Evolutionary conservation across 2,113 vertebrate species (phyloP), one percentile per base, ranked within the genome.

Genomic region (Dolichallabes microphthalmus): DNA sequence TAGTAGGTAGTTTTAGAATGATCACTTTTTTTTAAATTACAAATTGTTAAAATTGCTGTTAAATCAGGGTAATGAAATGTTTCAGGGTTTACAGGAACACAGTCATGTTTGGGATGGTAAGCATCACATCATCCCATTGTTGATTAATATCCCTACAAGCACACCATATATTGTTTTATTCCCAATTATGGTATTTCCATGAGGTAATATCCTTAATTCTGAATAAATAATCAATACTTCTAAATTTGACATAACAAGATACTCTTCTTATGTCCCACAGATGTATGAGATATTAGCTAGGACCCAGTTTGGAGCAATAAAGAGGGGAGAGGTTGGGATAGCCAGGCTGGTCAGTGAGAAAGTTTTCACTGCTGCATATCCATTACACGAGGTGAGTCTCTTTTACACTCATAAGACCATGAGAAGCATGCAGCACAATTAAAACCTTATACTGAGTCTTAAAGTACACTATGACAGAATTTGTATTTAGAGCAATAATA

Each of bases 221-320:
- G 69, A 73, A 10, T 35, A 35, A 73, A 4, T 20, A 39, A 45
- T 45, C 25, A 39, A 17, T 71, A 9, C 68, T 39, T 22, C 32
- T 39, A 9, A 39, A 27, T 9, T 25, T 75, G 22, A 53, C 52
- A 57, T 11, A 77, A 57, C 39, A 63, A 80, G 22, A 27, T 27
- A 2, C 3, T 78, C n/a, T 74, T 6, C 17, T 55, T 9, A 7
- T 85, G 12, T 79, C 39, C 19, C 63, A 61, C 90, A 95, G 95
- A 92, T 96, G 83, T 93, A 94, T 81, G 96, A 96, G 93, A 94
- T 96, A 84, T 92, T 96, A 50, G 87, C 93, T 27, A 86, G 88
- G 76, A 94, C 94, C 0, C 87, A 88, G 20, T 95, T 93, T 0
- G 94, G 95, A 55, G 94, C 92, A 61, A 92, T 92, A 78, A 96